A percentile compares a stretch with the other conserved stretches of the same genome.
Evolutionary conservation across 2,113 vertebrate genomes (phyloP).

Genomic region (Copsychus sechellarum): DNA sequence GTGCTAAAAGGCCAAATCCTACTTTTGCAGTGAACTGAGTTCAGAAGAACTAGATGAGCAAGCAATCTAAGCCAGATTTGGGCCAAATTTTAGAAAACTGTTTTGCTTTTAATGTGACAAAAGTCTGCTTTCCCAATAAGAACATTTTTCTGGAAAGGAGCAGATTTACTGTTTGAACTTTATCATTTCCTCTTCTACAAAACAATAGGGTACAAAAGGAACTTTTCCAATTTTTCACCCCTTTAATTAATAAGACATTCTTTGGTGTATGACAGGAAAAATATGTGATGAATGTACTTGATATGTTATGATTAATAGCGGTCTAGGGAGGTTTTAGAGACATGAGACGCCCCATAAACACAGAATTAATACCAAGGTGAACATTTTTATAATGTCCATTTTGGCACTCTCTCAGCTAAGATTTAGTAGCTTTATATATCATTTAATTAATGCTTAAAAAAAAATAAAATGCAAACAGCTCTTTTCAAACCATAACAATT

Average conservation of each 20-base stretch:
- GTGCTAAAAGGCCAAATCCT: conserved; percentile 30
- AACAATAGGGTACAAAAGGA: conserved; percentile 56
- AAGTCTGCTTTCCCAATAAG: conserved; percentile 48
- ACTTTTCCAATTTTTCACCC: conserved; percentile 52
- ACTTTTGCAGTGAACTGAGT: neutral
- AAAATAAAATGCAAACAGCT: conserved; percentile 49
- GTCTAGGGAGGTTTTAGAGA: conserved; percentile 64
- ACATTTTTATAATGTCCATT: conserved; percentile 68
- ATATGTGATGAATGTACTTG: conserved; percentile 67
- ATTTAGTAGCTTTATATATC: conserved; percentile 67
- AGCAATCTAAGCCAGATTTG: neutral
- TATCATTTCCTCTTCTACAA: conserved; percentile 56
- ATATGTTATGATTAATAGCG: conserved; percentile 68
- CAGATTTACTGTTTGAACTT: conserved; percentile 43
- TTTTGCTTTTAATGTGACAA: conserved; percentile 40
- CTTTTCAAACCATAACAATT: conserved; percentile 53
- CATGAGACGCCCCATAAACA: conserved; percentile 69
- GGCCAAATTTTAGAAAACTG: neutral
- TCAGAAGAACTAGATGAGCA: conserved; percentile 28
- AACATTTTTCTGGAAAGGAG: conserved; percentile 48
- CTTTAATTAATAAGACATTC: conserved; percentile 69
- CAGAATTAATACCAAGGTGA: conserved; percentile 56
- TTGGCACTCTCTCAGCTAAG: conserved; percentile 56
- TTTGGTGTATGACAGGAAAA: conserved; percentile 63
- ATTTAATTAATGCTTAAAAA: conserved; percentile 52